Conservation (phyloP, 2,113 vertebrate species). For the Sylvilagus bachmani region DNA sequence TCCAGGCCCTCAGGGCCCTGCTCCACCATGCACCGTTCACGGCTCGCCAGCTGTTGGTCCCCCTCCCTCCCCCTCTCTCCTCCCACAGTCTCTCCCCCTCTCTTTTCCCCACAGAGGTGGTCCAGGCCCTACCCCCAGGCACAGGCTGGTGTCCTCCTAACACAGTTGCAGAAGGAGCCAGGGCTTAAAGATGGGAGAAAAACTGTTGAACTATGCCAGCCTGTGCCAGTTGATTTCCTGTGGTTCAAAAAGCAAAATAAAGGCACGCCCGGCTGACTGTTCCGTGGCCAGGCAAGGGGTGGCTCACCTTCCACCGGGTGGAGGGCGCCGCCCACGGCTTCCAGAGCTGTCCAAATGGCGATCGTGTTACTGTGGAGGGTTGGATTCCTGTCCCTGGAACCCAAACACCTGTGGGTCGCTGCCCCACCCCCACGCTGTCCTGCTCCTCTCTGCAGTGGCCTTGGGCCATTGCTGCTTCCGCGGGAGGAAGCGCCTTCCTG, state of each 20-base stretch:
- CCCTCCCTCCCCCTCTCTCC: too few species aligned
- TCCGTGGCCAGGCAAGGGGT: rapidly evolving
- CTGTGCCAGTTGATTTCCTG: not conserved
- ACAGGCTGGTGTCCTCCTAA: not conserved
- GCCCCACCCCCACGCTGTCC: rapidly evolving
- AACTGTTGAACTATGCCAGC: rapidly evolving
- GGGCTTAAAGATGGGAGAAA: not conserved
- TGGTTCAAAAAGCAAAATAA: not conserved
- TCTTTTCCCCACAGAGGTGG: too few species aligned
- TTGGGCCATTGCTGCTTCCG: rapidly evolving
- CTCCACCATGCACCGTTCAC: too few species aligned
- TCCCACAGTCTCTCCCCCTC: rapidly evolving
- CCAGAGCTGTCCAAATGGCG: rapidly evolving
- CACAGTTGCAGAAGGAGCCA: not conserved
- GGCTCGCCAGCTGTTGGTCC: too few species aligned
- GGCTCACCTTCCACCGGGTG: rapidly evolving
- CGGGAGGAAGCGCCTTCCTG: too few species aligned
- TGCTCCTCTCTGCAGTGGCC: not conserved
- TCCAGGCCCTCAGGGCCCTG: too few species aligned
- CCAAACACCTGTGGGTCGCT: not conserved
- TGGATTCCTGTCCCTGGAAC: rapidly evolving
- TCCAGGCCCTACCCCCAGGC: not conserved
- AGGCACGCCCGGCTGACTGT: rapidly evolving
- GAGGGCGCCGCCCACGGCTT: too few species aligned
- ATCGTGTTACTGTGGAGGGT: rapidly evolving